Evolutionary conservation across 1,140 invertebrate species (phyloP).

Genomic region (Muscidifurax raptorellus): DNA sequence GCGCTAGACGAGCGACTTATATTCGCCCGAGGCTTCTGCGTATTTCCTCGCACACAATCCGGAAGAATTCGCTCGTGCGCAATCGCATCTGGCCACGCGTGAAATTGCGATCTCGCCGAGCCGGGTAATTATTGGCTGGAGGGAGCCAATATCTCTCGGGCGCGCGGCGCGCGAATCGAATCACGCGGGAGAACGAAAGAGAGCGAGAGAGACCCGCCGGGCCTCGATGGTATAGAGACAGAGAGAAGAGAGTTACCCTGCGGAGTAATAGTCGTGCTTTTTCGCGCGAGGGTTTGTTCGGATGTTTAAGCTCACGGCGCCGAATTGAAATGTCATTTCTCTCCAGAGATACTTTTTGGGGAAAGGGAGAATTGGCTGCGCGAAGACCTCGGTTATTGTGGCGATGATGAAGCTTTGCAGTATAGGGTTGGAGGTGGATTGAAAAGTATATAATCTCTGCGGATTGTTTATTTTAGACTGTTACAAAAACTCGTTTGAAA

Average conservation of each 20-base stretch:
- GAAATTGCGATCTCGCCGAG: constrained; percentile 55
- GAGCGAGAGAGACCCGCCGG: not conserved
- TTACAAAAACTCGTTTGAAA: too few relatives aligned
- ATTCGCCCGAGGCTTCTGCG: not conserved
- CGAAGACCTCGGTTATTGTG: not conserved
- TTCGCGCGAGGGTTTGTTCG: not conserved
- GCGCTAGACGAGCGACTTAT: not conserved
- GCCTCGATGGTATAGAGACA: not conserved
- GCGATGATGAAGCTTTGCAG: not conserved
- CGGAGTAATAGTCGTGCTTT: not conserved
- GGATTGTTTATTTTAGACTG: too few relatives aligned
- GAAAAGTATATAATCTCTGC: not conserved
- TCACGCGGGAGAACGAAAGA: constrained; percentile 22
- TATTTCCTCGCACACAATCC: not conserved
- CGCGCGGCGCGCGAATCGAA: constrained; percentile 27
- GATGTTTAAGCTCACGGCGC: not conserved
- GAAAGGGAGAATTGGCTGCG: not conserved
- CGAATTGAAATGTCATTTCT: not conserved
- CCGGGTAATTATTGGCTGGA: constrained; percentile 43
- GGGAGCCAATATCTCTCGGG: constrained; percentile 9
- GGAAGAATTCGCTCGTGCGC: constrained; percentile 36
- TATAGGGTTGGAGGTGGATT: not conserved
- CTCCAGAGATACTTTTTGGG: not conserved
- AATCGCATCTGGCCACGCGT: constrained; percentile 53
- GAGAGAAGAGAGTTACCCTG: too few relatives aligned